Evolutionary conservation across 2,888 invertebrate species (phyloP).

Genomic region (Eupithecia subfuscata): DNA sequence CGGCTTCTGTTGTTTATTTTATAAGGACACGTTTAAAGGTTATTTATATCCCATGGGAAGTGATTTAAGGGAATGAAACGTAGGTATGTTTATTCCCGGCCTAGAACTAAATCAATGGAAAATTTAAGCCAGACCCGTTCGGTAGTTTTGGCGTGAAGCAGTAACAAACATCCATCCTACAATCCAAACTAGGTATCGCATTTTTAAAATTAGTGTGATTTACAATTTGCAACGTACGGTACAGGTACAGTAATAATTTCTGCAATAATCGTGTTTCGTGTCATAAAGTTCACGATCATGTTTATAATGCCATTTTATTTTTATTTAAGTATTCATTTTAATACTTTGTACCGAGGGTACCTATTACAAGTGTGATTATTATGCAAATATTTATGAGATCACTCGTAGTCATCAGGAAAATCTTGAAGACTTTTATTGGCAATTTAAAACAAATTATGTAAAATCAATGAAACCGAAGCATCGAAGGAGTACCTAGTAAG

Average conservation of each 20-base stretch:
- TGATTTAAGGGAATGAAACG: no score
- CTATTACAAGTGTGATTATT: background rate
- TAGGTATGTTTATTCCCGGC: no score
- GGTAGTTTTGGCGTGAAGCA: no score
- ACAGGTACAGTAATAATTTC: background rate
- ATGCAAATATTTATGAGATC: background rate
- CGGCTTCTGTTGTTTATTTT: no score
- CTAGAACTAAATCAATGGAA: no score
- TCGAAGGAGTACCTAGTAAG: background rate
- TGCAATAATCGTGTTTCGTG: background rate
- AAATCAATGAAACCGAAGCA: background rate
- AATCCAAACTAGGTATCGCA: no score
- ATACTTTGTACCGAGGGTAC: background rate
- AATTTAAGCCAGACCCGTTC: no score
- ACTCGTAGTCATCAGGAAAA: background rate
- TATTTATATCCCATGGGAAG: no score
- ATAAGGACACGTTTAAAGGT: no score
- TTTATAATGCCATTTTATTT: background rate
- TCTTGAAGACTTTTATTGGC: background rate
- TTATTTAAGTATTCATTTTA: background rate
- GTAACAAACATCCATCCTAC: no score
- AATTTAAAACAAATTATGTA: background rate
- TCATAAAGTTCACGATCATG: background rate
- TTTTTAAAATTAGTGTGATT: no score
- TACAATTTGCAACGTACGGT: no score